A percentile compares a stretch with the other conserved stretches of the same genome.
Evolutionary conservation across 2,888 invertebrate species (phyloP).

Genomic region (Trachelus tabidus): DNA sequence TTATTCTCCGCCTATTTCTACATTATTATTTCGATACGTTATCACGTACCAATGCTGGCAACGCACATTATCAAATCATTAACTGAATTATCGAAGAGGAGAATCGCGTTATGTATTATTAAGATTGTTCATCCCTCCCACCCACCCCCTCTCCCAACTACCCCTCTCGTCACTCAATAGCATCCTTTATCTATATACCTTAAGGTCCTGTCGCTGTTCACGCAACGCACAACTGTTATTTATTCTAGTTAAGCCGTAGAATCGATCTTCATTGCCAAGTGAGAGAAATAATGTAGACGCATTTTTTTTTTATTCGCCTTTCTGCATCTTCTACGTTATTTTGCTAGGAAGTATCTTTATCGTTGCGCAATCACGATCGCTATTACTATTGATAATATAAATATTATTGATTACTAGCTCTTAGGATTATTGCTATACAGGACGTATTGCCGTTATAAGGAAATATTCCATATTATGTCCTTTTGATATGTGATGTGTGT

Average conservation of each 20-base stretch:
- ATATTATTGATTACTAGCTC: neutral
- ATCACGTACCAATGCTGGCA: neutral
- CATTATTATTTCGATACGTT: neutral
- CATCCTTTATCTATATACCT: neutral
- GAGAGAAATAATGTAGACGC: neutral
- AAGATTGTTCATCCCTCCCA: neutral
- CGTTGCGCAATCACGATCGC: neutral
- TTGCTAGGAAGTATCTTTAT: neutral
- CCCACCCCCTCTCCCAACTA: too few relatives aligned
- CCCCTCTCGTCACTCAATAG: neutral
- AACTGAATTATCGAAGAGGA: neutral
- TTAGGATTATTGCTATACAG: neutral
- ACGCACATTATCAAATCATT: neutral
- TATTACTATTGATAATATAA: neutral
- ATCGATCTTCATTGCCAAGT: neutral
- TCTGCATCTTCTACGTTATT: neutral
- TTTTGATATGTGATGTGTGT: constrained; percentile 47
- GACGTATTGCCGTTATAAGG: neutral
- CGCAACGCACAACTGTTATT: neutral
- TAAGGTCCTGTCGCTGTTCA: neutral
- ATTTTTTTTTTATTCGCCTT: neutral
- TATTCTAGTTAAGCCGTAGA: neutral
- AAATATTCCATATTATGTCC: constrained; percentile 14
- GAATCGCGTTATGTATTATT: neutral
- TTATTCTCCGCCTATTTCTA: neutral